Conservation (phyloP, 2,888 invertebrate species). For the Xestia xanthographa region DNA sequence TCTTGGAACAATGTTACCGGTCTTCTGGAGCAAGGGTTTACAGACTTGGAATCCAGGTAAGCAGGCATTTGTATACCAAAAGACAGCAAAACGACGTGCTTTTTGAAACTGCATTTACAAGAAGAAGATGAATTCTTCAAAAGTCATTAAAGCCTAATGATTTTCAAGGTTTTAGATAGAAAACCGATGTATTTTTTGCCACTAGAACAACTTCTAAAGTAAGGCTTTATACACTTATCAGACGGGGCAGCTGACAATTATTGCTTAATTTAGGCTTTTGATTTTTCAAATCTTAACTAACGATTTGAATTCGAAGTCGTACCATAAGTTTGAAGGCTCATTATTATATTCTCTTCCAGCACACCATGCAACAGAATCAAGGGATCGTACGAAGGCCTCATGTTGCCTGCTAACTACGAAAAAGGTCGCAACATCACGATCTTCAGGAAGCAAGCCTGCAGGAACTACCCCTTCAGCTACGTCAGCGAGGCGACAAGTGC, state of each 20-base stretch:
- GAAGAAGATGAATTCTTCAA: not conserved
- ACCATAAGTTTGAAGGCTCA: not conserved
- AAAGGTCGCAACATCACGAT: conserved; percentile 90
- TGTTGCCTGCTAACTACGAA: conserved; percentile 92
- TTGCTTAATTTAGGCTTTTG: no score
- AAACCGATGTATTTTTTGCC: not conserved
- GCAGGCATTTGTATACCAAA: not conserved
- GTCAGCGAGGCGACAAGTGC: conserved; percentile 69
- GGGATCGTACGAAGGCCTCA: conserved; percentile 94
- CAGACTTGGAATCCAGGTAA: conserved; percentile 83
- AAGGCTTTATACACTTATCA: not conserved
- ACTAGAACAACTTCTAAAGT: not conserved
- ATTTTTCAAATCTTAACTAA: not conserved
- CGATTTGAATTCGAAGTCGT: not conserved
- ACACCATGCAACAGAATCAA: conserved; percentile 92
- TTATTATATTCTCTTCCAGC: conserved; percentile 74
- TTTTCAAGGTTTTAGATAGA: not conserved
- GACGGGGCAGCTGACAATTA: not conserved
- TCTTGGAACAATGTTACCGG: conserved; percentile 92
- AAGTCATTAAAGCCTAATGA: not conserved
- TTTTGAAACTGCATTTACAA: not conserved
- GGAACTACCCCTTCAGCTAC: conserved; percentile 90
- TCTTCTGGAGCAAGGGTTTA: conserved; percentile 93
- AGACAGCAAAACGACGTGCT: not conserved
- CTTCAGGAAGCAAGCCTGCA: conserved; percentile 95